Base-by-base conservation (phyloP, 2,888 invertebrate species). In the Heliconius cydno region DNA sequence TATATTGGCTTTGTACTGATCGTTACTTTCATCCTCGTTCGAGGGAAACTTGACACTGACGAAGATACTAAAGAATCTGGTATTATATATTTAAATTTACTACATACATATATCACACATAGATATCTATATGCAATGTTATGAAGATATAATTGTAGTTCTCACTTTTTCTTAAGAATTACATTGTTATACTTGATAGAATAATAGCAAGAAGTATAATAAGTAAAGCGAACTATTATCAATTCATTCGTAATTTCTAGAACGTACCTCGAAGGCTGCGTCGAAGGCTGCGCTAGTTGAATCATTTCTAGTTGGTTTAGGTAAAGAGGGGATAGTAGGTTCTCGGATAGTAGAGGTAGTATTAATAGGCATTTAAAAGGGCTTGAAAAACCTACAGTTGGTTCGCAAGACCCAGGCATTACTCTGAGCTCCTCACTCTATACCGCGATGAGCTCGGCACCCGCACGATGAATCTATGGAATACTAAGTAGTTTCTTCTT, bases 31-130 rank as follows among this genome's bases (percentile, higher is more conserved):
- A 79, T 83, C 67, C 80, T 80, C 38, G 79, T 77, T 12, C 67
- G 81, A 28, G 86, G 84, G 3, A 87, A 85, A 76, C 66, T 86
- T 6, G 85, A 86, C 10, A 88, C 84, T 81, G 86, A 86, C 0
- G 87, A 86, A 66, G 80, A 84, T 60, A 82, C 83, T 12, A 84
- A 82, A 63, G 88, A 88, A 9, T 85, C 87, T 80, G 85, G 84
- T 84, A 82, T 15, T 15, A 60, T n/a, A 60, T 60, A 34, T 73
- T 60, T n/a, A 2, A 12, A 12, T 68, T 22, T 10, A 6, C 12
- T n/a, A n/a, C 68, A 22, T 67, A 34, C 3, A 68, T 38, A 38
- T 10, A 68, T 7, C 10, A n/a, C 9, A 60, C n/a, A 25, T 25
- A 60, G 25, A 63, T 63, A 63, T 63, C 9, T 60, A 63, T 63